These are phyloP conservation scores for Capra hircus DNA, from an alignment of 2,113 vertebrate species.

Conservation along the genomic window DNA sequence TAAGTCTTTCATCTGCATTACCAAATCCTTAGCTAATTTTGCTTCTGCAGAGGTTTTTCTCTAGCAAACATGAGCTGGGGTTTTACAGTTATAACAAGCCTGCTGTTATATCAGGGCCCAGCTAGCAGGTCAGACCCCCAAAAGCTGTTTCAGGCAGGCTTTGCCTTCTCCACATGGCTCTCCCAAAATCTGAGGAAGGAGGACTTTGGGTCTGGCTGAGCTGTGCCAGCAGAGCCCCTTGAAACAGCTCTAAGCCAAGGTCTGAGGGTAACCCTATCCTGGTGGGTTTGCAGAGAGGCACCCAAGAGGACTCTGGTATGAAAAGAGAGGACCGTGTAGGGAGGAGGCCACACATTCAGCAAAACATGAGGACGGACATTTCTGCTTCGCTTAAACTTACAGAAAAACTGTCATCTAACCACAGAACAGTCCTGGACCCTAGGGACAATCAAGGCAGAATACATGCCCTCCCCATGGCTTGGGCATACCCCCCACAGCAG, in stretches of 20 bases:
- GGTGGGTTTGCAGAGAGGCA: background rate
- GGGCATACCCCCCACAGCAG: too few relatives aligned
- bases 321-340: background rate
- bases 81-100: background rate
- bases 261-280: background rate
- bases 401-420: background rate
- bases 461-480: background rate
- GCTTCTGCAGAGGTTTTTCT: background rate
- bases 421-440: background rate
- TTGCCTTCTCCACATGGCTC: background rate
- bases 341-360: too few relatives aligned
- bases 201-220: background rate
- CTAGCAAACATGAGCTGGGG: background rate
- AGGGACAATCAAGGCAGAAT: background rate
- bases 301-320: background rate
- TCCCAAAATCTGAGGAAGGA: background rate
- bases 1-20: slow-evolving; percentile 60
- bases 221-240: background rate
- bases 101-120: background rate
- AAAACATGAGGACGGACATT: background rate
- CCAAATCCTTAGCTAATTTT: background rate
- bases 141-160: background rate
- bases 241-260: background rate
- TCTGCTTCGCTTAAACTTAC: background rate
- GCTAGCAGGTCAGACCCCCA: rapidly evolving